A percentile compares a stretch with the other conserved stretches of the same genome.
These are phyloP conservation scores for Drosophila funebris DNA, from an alignment of 1,140 invertebrate genomes.

Conservation along the genomic window DNA sequence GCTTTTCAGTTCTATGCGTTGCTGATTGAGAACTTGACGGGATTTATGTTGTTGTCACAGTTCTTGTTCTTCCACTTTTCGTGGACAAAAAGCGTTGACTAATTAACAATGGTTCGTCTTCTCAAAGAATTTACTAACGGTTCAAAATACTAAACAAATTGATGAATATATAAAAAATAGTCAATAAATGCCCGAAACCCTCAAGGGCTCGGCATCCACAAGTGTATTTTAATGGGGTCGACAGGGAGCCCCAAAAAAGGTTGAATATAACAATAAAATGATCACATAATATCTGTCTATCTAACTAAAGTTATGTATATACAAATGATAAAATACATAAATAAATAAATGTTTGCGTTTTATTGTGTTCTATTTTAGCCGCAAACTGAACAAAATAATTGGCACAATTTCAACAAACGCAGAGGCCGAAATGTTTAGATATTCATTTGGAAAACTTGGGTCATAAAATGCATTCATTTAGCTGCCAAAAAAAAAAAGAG, in stretches of 20 bases:
- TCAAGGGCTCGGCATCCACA: slow-evolving; percentile 14
- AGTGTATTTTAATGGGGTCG: slow-evolving; percentile 25
- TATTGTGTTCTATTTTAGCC: slow-evolving; percentile 70
- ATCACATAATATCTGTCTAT: slow-evolving; percentile 33
- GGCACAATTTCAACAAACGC: slow-evolving; percentile 63
- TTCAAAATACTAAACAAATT: slow-evolving; percentile 11
- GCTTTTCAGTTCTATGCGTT: slow-evolving; percentile 13
- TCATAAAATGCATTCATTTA: slow-evolving; percentile 33
- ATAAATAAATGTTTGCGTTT: slow-evolving; percentile 30
- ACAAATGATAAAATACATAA: not conserved
- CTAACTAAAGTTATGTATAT: slow-evolving; percentile 8
- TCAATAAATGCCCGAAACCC: not conserved
- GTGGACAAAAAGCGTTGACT: slow-evolving; percentile 1
- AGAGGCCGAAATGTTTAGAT: slow-evolving; percentile 23
- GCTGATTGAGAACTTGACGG: slow-evolving; percentile 19
- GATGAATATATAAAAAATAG: slow-evolving; percentile 10
- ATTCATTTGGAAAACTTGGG: slow-evolving; percentile 37
- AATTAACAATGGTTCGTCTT: slow-evolving; percentile 41
- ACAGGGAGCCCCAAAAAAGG: not conserved
- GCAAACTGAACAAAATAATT: slow-evolving; percentile 60
- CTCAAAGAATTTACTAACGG: slow-evolving; percentile 30
- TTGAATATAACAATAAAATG: slow-evolving; percentile 5
- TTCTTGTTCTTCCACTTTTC: not conserved
- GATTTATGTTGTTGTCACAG: slow-evolving; percentile 36
- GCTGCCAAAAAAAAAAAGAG: slow-evolving; percentile 8